Evolutionary conservation across 2,113 vertebrate genomes (phyloP), one percentile per base, ranked within the genome.

Genomic region (Aegithalos caudatus): DNA sequence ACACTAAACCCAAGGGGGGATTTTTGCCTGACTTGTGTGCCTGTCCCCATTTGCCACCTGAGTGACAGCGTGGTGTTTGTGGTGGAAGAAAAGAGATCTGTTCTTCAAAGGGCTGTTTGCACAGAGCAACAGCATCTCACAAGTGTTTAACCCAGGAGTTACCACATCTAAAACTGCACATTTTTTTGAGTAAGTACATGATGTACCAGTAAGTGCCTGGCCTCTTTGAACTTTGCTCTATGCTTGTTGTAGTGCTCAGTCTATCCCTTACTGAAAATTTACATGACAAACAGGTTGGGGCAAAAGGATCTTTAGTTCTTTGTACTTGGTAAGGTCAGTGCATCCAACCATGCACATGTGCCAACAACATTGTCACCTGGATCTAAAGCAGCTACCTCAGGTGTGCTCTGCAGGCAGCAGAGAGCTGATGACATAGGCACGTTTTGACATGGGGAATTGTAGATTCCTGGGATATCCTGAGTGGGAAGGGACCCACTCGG

Each of bases 391-490:
- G 37, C 67, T 10, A 0, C 27, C 0, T 15, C 11, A 53, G 44
- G 8, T 37, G 11, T 12, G 25, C 44, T 48, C 35, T 29, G 15
- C 47, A 9, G 22, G 9, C 12, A 37, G 13, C 44, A 65, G 24
- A 47, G n/a, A 53, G 28, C 60, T 66, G 6, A 11, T 17, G 31
- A 8, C 6, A 0, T 2, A 24, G 53, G 11, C 5, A 2, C 0
- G 0, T 50, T 44, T 70, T 15, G 4, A 24, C 16, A 17, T 10
- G 29, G 5, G 35, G 20, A 18, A 37, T 57, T 31, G 50, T 0
- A 45, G 51, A 51, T 24, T 44, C 33, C 23, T 44, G 27, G 35
- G 14, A 15, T 57, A 23, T 50, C 27, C 33, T 37, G 58, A 22
- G 27, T 22, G 14, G 44, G 44, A 33, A 58, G 33, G 60, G 44